Conservation (phyloP, 2,113 vertebrate genomes). For the Bungarus multicinctus region DNA sequence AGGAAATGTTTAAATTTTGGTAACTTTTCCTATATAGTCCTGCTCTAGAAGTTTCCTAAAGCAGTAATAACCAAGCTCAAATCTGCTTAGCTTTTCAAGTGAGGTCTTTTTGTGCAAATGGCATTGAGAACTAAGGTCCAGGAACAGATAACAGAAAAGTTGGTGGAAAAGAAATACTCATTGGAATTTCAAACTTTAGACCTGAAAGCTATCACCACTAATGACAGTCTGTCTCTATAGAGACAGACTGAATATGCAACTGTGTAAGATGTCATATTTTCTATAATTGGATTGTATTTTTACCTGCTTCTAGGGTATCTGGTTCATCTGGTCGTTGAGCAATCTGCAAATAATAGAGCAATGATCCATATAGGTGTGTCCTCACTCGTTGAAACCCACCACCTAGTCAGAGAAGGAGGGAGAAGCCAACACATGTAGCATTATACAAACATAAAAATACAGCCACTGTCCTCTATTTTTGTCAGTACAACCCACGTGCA, state of each 20-base stretch:
- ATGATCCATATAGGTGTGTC: conserved; percentile 90
- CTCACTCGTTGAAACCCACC: conserved; percentile 95
- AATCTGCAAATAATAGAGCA: conserved; percentile 95
- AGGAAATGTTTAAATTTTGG: not conserved
- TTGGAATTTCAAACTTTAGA: not conserved
- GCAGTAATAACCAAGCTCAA: not conserved
- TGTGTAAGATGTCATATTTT: not conserved
- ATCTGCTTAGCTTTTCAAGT: not conserved
- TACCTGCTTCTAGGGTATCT: conserved; percentile 92
- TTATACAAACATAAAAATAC: not conserved
- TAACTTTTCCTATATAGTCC: not conserved
- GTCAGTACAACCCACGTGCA: not conserved
- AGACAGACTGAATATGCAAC: not conserved
- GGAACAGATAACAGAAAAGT: not conserved
- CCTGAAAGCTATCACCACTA: not conserved
- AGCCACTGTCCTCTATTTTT: not conserved
- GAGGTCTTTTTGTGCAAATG: not conserved
- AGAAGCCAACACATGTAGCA: fast-evolving
- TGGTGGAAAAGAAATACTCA: not conserved
- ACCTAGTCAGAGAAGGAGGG: conserved; percentile 66
- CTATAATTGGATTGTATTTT: not conserved
- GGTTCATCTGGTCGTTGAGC: conserved; percentile 97
- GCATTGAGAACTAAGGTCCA: not conserved
- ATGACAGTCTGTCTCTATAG: too few species aligned
- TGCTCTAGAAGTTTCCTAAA: not conserved